Conservation (phyloP, 2,888 invertebrate genomes). For the Eristalis pertinax region DNA sequence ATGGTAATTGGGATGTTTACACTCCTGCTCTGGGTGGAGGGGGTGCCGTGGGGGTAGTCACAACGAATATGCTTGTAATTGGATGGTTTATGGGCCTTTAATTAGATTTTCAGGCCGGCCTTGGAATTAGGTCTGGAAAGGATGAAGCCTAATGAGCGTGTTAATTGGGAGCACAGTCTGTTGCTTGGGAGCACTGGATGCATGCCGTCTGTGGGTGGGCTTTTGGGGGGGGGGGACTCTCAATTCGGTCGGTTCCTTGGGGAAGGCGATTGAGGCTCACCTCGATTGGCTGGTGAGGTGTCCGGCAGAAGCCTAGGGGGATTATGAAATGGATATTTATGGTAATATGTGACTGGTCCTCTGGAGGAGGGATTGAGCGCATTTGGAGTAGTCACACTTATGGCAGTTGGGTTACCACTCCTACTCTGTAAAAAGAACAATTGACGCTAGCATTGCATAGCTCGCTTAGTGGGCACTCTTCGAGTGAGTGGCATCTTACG, state of each 20-base stretch:
- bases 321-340: no score
- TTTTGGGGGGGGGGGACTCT: neutral
- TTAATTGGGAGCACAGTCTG: neutral
- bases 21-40: neutral
- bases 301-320: neutral
- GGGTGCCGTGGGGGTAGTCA: neutral
- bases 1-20: slow-evolving; percentile 49
- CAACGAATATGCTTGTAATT: slow-evolving; percentile 4
- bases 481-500: no score
- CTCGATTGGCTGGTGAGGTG: neutral
- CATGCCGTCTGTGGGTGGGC: neutral
- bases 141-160: neutral
- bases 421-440: no score
- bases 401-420: no score
- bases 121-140: neutral
- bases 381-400: no score
- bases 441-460: no score
- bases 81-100: neutral
- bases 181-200: neutral
- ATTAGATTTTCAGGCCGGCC: neutral
- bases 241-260: neutral
- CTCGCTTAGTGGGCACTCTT: no score
- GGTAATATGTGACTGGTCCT: no score
- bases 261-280: no score
- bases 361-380: no score